A percentile compares a stretch with the other conserved stretches of the same genome.
phyloP scores from a whole-genome alignment of 1,140 invertebrate species.

The Charaxes varanes region DNA sequence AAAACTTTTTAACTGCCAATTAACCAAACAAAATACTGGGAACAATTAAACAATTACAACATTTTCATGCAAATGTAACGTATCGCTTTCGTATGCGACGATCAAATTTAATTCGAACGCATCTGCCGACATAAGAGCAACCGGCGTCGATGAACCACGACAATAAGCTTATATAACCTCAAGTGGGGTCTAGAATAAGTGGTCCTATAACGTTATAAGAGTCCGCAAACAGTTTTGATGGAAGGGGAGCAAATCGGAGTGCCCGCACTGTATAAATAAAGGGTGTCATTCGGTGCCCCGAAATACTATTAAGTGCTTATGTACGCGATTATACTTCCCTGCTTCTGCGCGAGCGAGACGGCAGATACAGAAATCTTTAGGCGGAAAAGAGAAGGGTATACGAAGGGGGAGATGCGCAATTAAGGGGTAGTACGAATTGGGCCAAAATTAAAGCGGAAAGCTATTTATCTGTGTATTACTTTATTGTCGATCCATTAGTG shows the following conservation, averaged over 20 bases:
- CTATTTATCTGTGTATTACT: constrained; percentile 71
- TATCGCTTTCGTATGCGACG: constrained; percentile 33
- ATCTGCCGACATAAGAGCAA: constrained; percentile 37
- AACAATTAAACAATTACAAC: constrained; percentile 55
- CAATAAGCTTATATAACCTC: constrained; percentile 6
- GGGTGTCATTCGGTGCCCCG: constrained; percentile 45
- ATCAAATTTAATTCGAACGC: constrained; percentile 49
- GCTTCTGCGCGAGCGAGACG: constrained; percentile 38
- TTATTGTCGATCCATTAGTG: constrained; percentile 68
- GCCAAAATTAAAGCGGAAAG: constrained; percentile 69
- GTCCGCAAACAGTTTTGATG: constrained; percentile 65
- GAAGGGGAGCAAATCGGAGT: constrained; percentile 36
- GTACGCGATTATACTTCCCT: constrained; percentile 58
- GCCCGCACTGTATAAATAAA: constrained; percentile 62
- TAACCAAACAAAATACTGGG: constrained; percentile 24
- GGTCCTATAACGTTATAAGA: constrained; percentile 49
- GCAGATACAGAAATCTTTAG: constrained; percentile 11
- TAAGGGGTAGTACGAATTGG: constrained; percentile 60
- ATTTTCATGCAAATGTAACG: constrained; percentile 59
- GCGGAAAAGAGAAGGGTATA: constrained; percentile 28
- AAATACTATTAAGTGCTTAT: constrained; percentile 72
- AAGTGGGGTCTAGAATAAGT: constrained; percentile 19
- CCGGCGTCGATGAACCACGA: constrained; percentile 29
- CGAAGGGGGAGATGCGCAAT: constrained; percentile 59
- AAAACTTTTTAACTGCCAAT: constrained; percentile 8